Conservation (phyloP, 2,797 vertebrate species). For the Syngnathus acus region DNA sequence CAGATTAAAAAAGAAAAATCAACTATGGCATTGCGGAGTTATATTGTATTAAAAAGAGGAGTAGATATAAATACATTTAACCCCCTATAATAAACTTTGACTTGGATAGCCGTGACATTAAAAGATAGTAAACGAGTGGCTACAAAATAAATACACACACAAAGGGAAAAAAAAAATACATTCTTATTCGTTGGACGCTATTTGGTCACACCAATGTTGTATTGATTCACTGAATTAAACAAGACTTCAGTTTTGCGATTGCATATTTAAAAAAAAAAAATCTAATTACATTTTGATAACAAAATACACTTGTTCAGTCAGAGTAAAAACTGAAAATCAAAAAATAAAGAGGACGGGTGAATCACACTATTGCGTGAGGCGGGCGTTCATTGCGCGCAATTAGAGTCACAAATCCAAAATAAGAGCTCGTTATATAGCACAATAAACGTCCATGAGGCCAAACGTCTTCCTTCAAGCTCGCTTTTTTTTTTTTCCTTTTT, state of each 20-base stretch:
- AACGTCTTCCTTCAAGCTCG: slow-evolving; percentile 36
- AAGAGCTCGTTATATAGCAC: slow-evolving; percentile 20
- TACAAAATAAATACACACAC: slow-evolving; percentile 63
- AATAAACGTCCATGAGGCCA: slow-evolving; percentile 23
- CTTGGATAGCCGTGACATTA: slow-evolving; percentile 29
- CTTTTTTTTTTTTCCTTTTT: background rate
- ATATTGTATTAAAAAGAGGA: background rate
- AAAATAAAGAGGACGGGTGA: background rate
- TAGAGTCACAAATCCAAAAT: background rate
- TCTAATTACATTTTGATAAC: slow-evolving; percentile 46
- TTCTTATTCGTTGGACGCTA: slow-evolving; percentile 49
- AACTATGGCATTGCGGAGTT: background rate
- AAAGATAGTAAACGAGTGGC: slow-evolving; percentile 53
- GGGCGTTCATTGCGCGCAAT: background rate
- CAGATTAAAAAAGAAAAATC: background rate
- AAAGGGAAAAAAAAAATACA: slow-evolving; percentile 35
- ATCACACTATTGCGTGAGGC: background rate
- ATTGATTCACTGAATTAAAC: slow-evolving; percentile 32
- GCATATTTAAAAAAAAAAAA: slow-evolving; percentile 28
- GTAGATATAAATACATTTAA: slow-evolving; percentile 11
- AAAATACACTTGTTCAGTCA: slow-evolving; percentile 47
- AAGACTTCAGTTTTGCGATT: slow-evolving; percentile 29
- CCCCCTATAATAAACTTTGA: slow-evolving; percentile 21
- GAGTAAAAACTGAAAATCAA: background rate
- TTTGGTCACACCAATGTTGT: slow-evolving; percentile 65